These are phyloP conservation scores for Tragelaphus scriptus DNA, from an alignment of 2,113 vertebrate genomes.

Conservation along the genomic window DNA sequence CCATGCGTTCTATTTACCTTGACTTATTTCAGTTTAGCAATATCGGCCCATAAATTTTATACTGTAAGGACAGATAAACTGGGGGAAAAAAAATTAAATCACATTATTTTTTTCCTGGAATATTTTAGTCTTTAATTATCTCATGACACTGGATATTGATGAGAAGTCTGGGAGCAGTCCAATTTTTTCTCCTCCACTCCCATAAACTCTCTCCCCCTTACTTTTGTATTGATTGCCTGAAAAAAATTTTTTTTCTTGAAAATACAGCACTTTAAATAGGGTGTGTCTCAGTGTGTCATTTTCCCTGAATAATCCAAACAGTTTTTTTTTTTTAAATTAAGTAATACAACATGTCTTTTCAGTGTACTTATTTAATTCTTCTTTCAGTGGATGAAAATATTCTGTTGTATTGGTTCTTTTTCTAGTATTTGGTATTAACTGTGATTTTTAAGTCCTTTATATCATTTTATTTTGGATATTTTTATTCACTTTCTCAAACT, in stretches of 20 bases:
- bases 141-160: background rate
- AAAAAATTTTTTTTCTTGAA: background rate
- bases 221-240: background rate
- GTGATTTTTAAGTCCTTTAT: background rate
- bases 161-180: background rate
- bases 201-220: background rate
- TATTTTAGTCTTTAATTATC: background rate
- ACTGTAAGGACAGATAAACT: background rate
- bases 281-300: background rate
- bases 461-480: background rate
- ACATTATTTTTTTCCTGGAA: background rate
- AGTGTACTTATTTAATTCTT: background rate
- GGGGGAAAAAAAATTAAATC: background rate
- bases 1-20: background rate
- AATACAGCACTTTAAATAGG: background rate
- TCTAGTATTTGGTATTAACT: background rate
- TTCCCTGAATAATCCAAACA: background rate
- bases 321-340: background rate
- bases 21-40: background rate
- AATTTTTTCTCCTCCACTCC: background rate
- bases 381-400: background rate
- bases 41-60: background rate
- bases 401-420: background rate
- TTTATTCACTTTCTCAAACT: background rate
- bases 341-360: background rate